Percentiles rank a stretch among this genome's conserved stretches.
phyloP scores from a whole-genome alignment of 2,113 vertebrate genomes.

The Cavia aperea region DNA sequence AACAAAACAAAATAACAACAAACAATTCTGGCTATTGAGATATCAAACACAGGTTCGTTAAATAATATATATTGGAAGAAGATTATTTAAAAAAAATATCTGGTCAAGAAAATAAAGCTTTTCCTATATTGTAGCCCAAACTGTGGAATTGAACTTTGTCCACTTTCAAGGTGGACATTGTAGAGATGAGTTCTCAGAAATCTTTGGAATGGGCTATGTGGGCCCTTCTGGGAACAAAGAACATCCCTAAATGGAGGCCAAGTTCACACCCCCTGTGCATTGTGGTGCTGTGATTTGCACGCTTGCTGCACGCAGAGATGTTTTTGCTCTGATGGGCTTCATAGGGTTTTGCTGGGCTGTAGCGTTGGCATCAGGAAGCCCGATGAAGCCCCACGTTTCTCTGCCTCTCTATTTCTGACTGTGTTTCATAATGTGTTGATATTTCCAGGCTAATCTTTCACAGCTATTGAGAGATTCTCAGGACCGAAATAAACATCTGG shows the following conservation, averaged over 20 bases:
- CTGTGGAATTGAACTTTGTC: background rate
- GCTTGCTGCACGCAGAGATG: fast-evolving
- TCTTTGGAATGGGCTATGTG: background rate
- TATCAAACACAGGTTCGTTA: background rate
- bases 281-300: fast-evolving
- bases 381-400: background rate
- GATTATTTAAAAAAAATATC: background rate
- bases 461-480: slow-evolving; percentile 91
- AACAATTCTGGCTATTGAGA: background rate
- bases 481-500: slow-evolving; percentile 85
- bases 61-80: background rate
- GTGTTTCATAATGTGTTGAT: slow-evolving; percentile 36
- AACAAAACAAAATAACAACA: background rate
- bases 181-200: background rate
- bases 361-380: fast-evolving
- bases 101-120: background rate
- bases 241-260: background rate
- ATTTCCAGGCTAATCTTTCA: slow-evolving; percentile 88
- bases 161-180: background rate
- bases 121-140: background rate
- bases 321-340: background rate
- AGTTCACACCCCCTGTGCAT: too few species aligned
- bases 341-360: background rate
- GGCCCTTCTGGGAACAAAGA: slow-evolving; percentile 10
- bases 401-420: background rate